Percentiles rank a stretch among this genome's conserved stretches.
Conservation (phyloP, 1,140 invertebrate genomes). For the Euwallacea fornicatus region DNA sequence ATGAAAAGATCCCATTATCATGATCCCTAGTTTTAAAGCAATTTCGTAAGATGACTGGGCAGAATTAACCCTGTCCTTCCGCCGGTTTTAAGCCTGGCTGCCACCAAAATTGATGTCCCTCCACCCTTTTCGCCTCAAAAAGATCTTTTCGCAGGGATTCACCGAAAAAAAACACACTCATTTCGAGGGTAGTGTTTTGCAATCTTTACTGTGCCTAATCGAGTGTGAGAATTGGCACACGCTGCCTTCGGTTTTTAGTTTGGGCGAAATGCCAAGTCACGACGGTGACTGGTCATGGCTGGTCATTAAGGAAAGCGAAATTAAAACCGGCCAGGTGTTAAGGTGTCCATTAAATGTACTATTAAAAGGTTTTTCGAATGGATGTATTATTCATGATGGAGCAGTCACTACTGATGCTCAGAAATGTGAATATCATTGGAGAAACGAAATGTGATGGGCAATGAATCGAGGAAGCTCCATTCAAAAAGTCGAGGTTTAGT, state of each 20-base stretch:
- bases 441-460: too few species aligned
- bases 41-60: constrained; percentile 29
- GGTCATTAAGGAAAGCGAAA: constrained; percentile 31
- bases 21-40: constrained; percentile 34
- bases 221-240: constrained; percentile 35
- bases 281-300: constrained; percentile 19
- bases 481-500: too few species aligned
- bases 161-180: constrained; percentile 8
- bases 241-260: constrained; percentile 15
- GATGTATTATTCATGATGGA: constrained; percentile 34
- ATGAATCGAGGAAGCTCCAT: too few species aligned
- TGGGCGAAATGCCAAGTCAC: constrained; percentile 14
- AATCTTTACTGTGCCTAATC: constrained; percentile 34
- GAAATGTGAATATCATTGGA: too few species aligned
- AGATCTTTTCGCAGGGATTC: constrained; percentile 12
- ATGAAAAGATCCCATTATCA: constrained; percentile 28
- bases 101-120: constrained; percentile 32
- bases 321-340: constrained; percentile 32
- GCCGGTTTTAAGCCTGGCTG: constrained; percentile 29
- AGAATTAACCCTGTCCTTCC: constrained; percentile 30
- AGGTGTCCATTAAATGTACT: constrained; percentile 27
- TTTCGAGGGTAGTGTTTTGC: constrained; percentile 14
- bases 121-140: constrained; percentile 1
- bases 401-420: constrained; percentile 15
- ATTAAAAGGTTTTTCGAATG: constrained; percentile 36